Evolutionary conservation across 1,140 invertebrate genomes (phyloP).

Genomic region (Papilio dardanus): DNA sequence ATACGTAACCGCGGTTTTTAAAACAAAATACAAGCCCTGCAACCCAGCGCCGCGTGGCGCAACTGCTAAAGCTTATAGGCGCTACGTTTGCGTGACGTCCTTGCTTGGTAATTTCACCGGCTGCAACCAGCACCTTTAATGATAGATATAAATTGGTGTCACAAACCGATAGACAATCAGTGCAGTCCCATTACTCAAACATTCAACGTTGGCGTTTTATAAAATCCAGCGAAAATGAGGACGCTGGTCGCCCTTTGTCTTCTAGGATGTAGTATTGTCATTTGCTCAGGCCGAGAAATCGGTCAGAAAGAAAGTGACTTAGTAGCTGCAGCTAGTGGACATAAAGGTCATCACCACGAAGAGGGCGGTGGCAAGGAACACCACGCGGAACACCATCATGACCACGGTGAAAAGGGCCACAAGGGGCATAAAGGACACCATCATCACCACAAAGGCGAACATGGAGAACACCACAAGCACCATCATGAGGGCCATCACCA

Average conservation of each 20-base stretch:
- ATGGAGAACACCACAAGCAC: conserved; percentile 87
- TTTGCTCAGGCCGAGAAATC: conserved; percentile 63
- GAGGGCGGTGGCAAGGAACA: conserved; percentile 83
- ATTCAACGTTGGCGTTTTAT: conserved; percentile 55
- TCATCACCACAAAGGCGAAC: conserved; percentile 85
- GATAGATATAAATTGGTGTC: conserved; percentile 77
- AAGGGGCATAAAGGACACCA: conserved; percentile 84
- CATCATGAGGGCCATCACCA: conserved; percentile 85
- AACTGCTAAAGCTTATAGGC: conserved; percentile 65
- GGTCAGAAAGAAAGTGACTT: conserved; percentile 68
- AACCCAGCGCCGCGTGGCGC: conserved; percentile 51
- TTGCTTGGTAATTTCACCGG: conserved; percentile 76
- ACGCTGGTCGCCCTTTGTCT: conserved; percentile 69
- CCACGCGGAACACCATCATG: conserved; percentile 82
- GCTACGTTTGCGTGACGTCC: conserved; percentile 70
- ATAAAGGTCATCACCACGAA: conserved; percentile 76
- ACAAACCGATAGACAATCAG: conserved; percentile 59
- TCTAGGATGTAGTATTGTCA: conserved; percentile 62
- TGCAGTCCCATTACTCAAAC: conserved; percentile 65
- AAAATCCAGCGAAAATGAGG: conserved; percentile 60
- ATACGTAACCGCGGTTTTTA: background rate
- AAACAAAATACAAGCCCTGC: conserved; percentile 27
- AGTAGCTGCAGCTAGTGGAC: conserved; percentile 77
- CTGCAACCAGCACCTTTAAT: conserved; percentile 71
- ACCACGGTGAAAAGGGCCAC: conserved; percentile 83